Evolutionary conservation across 2,797 vertebrate genomes (phyloP), one percentile per base, ranked within the genome.

Genomic region (Sebastiscus albofasciatus): DNA sequence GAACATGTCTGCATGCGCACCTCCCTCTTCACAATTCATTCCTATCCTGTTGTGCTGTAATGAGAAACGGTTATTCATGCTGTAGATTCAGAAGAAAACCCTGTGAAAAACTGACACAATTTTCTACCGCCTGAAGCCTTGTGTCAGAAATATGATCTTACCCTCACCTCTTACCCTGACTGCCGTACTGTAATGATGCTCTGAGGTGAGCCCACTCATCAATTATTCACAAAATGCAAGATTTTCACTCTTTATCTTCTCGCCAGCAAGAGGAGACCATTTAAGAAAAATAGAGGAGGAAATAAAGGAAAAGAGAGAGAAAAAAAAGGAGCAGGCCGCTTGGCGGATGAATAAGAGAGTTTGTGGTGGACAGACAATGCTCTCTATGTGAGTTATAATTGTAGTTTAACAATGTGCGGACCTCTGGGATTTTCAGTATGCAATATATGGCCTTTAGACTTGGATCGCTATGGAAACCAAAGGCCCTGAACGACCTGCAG

Each of bases 381-480:
- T 86, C 91, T 92, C 90, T 76, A 85, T 92, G 73, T 89, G 91
- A 93, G 94, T 96, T 96, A 93, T 96, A 95, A 96, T 96, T 96
- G 96, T 95, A 92, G 87, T 96, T 97, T 95, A 94, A 96, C 94
- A 86, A 90, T 95, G 94, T 93, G 86, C 70, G 77, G 93, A 93
- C 94, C 93, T 93, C 82, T 71, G 92, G 94, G 95, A 93, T 85
- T 90, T 85, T 93, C 84, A 64, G 84, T 89, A 91, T 96, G 91
- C 88, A 96, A 96, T 89, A 67, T 92, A 87, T 92, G 93, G 84
- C 90, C 92, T 96, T 96, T 95, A 91, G 90, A 95, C 90, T 93
- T 83, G 94, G 94, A 96, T 96, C 91, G 79, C 65, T 96, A 96
- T 95, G 92, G 93, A 96, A 96, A 96, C 85, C 90, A 81, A 95